phyloP scores from a whole-genome alignment of 1,140 invertebrate species.

The Ceratina japonica region DNA sequence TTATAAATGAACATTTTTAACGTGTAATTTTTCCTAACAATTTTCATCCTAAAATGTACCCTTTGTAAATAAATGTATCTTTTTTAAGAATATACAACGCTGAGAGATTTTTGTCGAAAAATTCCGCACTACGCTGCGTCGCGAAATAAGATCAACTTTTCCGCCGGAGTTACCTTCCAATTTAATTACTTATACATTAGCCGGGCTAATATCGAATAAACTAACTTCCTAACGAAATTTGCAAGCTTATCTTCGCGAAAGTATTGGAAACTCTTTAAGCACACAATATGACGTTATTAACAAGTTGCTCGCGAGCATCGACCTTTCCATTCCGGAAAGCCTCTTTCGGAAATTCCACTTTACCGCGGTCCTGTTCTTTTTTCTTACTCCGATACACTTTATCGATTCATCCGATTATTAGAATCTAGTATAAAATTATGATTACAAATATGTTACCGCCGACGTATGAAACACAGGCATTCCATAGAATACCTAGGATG shows the following conservation, averaged over 20 bases:
- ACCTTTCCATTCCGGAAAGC: background rate
- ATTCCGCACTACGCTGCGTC: background rate
- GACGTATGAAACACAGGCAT: no score
- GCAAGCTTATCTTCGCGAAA: slow-evolving; percentile 2
- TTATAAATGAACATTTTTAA: no score
- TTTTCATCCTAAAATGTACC: no score
- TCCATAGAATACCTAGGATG: no score
- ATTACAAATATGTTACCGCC: no score
- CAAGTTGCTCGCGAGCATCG: background rate
- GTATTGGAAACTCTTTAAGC: slow-evolving; percentile 32
- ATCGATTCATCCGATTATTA: slow-evolving; percentile 24
- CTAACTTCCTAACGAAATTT: slow-evolving; percentile 23
- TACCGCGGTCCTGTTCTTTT: background rate
- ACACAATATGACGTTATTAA: slow-evolving; percentile 21
- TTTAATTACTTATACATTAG: slow-evolving; percentile 27
- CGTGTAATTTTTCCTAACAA: no score
- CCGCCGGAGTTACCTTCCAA: background rate
- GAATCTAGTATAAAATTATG: background rate
- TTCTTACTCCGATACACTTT: background rate
- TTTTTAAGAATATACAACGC: no score
- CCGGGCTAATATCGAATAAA: slow-evolving; percentile 8
- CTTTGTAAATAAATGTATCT: no score
- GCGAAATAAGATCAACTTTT: background rate
- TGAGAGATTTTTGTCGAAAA: no score
- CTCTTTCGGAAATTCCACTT: slow-evolving; percentile 6